Percentiles rank a stretch among this genome's conserved stretches.
phyloP scores from a whole-genome alignment of 2,797 vertebrate species.

The Oreochromis mossambicus region DNA sequence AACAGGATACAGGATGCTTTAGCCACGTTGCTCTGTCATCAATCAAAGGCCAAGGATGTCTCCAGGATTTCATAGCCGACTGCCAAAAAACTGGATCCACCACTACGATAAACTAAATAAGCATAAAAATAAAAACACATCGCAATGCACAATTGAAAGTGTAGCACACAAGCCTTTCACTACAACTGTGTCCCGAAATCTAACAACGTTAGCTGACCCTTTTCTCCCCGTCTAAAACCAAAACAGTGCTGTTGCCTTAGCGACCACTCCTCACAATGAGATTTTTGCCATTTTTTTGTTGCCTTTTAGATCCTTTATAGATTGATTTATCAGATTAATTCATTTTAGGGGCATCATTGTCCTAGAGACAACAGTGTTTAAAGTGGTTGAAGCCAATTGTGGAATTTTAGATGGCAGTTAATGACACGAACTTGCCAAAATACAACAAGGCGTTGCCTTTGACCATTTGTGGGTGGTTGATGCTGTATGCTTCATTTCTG shows the following conservation, averaged over 20 bases:
- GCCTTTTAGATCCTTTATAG: constrained; percentile 40
- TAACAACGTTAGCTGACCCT: constrained; percentile 23
- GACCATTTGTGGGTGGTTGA: constrained; percentile 9
- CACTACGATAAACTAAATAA: constrained; percentile 6
- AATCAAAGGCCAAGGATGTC: constrained; percentile 50
- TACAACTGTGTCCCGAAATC: constrained; percentile 14
- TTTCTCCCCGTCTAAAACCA: constrained; percentile 49
- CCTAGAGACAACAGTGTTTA: not conserved
- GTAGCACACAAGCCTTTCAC: constrained; percentile 44
- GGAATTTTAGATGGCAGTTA: constrained; percentile 31
- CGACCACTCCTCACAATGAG: constrained; percentile 35
- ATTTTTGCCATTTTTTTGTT: constrained; percentile 28
- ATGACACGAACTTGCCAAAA: constrained; percentile 36
- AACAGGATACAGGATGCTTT: constrained; percentile 38
- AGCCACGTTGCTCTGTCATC: constrained; percentile 42
- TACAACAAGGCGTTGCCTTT: constrained; percentile 40
- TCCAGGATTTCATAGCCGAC: constrained; percentile 26
- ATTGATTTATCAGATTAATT: constrained; percentile 14
- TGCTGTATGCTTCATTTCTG: not conserved
- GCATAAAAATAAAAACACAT: not conserved
- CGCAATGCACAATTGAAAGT: constrained; percentile 25
- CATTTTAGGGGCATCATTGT: not conserved
- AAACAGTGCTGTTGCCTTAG: constrained; percentile 68
- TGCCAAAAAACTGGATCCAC: constrained; percentile 4
- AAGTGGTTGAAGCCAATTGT: constrained; percentile 45